phyloP scores from a whole-genome alignment of 2,888 invertebrate genomes.

The Synergus laeviventris region DNA sequence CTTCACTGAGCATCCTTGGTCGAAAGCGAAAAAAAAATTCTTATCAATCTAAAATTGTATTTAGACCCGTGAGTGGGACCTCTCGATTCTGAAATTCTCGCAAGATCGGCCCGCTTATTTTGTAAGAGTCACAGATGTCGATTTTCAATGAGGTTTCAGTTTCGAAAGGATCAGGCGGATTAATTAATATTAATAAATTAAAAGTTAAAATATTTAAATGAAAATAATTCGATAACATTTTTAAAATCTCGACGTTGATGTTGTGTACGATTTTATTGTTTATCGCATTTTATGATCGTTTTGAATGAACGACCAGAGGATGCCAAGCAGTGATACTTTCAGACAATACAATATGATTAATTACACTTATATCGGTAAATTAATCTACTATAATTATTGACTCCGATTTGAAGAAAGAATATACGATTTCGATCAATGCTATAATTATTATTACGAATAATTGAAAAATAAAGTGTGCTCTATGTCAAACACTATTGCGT shows the following conservation, averaged over 20 bases:
- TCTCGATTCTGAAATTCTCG: conserved; percentile 45
- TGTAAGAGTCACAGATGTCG: conserved; percentile 59
- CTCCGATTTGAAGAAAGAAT: conserved; percentile 67
- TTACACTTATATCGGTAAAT: conserved; percentile 74
- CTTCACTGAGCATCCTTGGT: conserved; percentile 73
- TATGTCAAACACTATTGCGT: conserved; percentile 66
- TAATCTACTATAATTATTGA: conserved; percentile 73
- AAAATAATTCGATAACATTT: neutral
- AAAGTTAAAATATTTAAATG: neutral
- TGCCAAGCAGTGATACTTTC: conserved; percentile 74
- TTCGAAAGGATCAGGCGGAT: conserved; percentile 4
- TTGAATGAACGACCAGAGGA: conserved; percentile 66
- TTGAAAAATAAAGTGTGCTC: conserved; percentile 75
- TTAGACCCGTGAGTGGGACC: neutral
- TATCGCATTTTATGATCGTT: neutral
- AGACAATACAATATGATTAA: conserved; percentile 75
- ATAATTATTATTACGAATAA: conserved; percentile 73
- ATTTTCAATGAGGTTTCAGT: conserved; percentile 21
- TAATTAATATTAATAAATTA: neutral
- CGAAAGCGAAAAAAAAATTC: conserved; percentile 47
- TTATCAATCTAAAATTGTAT: conserved; percentile 30
- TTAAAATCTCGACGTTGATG: neutral
- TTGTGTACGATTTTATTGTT: conserved; percentile 21
- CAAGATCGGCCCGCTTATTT: conserved; percentile 58
- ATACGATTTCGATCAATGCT: conserved; percentile 73